These are phyloP conservation scores for Ormyrus thymus DNA, from an alignment of 2,888 invertebrate genomes.

Conservation along the genomic window DNA sequence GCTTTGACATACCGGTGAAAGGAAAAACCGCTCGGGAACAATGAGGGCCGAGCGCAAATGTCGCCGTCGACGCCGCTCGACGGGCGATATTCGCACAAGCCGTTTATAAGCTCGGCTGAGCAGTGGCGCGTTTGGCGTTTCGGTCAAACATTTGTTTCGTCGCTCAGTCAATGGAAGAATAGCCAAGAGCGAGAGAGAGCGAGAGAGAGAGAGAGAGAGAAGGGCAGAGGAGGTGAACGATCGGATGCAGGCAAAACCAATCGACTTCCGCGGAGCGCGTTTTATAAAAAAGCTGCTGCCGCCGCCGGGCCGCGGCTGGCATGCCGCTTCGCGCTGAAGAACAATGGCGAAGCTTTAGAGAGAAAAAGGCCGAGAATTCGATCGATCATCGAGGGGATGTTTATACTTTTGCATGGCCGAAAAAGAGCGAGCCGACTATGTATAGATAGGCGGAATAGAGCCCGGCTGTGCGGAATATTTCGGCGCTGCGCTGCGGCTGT, in stretches of 20 bases:
- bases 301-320: neutral
- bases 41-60: too few species aligned
- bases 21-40: too few species aligned
- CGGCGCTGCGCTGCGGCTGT: constrained; percentile 12
- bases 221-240: constrained; percentile 33
- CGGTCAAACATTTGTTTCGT: constrained; percentile 47
- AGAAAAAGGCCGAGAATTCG: neutral
- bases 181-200: neutral
- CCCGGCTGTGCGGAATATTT: constrained; percentile 38
- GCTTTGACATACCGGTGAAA: too few species aligned
- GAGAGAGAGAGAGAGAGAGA: constrained; percentile 12
- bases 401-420: constrained; percentile 32
- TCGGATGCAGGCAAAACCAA: constrained; percentile 39
- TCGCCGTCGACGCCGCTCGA: too few species aligned
- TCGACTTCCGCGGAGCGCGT: constrained; percentile 40
- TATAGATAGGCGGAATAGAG: neutral
- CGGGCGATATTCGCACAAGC: too few species aligned
- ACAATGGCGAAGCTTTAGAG: constrained; percentile 18
- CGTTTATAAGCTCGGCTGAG: too few species aligned
- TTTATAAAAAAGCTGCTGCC: constrained; percentile 34
- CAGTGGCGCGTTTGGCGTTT: too few species aligned
- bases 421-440: neutral
- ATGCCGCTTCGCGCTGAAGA: neutral
- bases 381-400: constrained; percentile 39
- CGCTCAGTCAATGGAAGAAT: constrained; percentile 26